A percentile compares a stretch with the other conserved stretches of the same genome.
Conservation (phyloP, 1,140 invertebrate species). For the Cyrtorhinus lividipennis region DNA sequence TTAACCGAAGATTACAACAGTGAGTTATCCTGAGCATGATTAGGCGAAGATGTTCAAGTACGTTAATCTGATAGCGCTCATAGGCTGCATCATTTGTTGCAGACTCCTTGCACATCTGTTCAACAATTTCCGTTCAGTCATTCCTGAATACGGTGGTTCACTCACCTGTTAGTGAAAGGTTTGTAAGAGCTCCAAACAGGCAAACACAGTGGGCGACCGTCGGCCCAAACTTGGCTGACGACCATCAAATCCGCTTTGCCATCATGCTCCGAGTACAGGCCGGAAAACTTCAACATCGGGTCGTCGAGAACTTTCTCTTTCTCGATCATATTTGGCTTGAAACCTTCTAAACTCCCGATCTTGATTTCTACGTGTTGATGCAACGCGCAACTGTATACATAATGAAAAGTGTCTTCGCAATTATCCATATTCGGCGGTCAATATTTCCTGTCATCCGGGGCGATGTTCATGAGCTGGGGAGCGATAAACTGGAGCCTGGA, state of each 20-base stretch:
- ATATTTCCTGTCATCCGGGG: too few species aligned
- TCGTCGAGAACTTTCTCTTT: conserved; percentile 76
- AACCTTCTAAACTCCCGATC: conserved; percentile 90
- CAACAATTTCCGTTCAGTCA: too few species aligned
- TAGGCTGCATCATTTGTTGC: too few species aligned
- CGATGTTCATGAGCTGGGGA: too few species aligned
- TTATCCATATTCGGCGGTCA: conserved; percentile 37
- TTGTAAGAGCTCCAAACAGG: conserved; percentile 88
- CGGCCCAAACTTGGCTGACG: conserved; percentile 71
- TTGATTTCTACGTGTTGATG: conserved; percentile 79
- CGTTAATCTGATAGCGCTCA: too few species aligned
- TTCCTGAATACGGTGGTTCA: too few species aligned
- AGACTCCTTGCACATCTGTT: too few species aligned
- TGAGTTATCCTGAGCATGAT: too few species aligned
- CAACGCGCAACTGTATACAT: conserved; percentile 82
- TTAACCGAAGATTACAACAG: too few species aligned
- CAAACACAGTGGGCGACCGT: conserved; percentile 67
- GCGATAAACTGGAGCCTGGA: too few species aligned
- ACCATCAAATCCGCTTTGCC: conserved; percentile 75
- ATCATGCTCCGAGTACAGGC: conserved; percentile 54
- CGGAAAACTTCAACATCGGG: conserved; percentile 82
- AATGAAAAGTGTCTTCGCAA: conserved; percentile 60
- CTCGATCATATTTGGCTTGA: conserved; percentile 56
- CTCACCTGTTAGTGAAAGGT: conserved; percentile 68
- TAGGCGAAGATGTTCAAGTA: too few species aligned